A percentile compares a stretch with the other conserved stretches of the same genome.
Conservation (phyloP, 2,888 invertebrate genomes). For the Meiosimyza platycephala region DNA sequence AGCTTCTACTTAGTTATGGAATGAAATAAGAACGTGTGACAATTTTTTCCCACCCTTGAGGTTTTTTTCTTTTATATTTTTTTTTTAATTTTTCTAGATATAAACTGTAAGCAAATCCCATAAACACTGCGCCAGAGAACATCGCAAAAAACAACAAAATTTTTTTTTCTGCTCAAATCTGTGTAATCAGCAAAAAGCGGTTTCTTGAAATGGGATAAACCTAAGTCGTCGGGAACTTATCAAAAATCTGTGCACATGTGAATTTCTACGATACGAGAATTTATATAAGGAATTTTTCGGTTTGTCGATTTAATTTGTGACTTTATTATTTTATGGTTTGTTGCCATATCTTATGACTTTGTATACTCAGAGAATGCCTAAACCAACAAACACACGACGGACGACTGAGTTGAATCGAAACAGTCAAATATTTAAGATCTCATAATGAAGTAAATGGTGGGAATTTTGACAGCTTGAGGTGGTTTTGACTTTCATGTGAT, state of each 20-base stretch:
- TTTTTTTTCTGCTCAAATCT: background rate
- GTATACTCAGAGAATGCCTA: slow-evolving; percentile 23
- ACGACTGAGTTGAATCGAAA: background rate
- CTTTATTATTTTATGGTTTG: slow-evolving; percentile 31
- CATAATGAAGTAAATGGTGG: slow-evolving; percentile 19
- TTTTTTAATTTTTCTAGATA: slow-evolving; percentile 5
- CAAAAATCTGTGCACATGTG: slow-evolving; percentile 21
- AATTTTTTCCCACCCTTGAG: slow-evolving; percentile 33
- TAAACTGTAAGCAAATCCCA: slow-evolving; percentile 4
- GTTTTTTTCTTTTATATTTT: background rate
- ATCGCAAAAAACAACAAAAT: background rate
- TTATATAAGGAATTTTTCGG: slow-evolving; percentile 2
- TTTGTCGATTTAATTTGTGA: slow-evolving; percentile 1
- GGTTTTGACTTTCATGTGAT: slow-evolving; percentile 15
- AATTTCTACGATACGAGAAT: background rate
- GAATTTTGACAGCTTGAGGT: slow-evolving; percentile 25
- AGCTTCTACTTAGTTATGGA: slow-evolving; percentile 6
- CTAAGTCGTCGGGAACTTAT: slow-evolving; percentile 21
- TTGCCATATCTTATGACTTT: slow-evolving; percentile 25
- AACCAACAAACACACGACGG: slow-evolving; percentile 20
- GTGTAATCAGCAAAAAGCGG: slow-evolving; percentile 33
- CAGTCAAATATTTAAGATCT: background rate
- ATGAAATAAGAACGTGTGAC: background rate
- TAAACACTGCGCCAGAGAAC: slow-evolving; percentile 5
- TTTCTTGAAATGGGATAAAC: slow-evolving; percentile 33